phyloP scores from a whole-genome alignment of 2,888 invertebrate species.

The Tryphoninae sp. region DNA sequence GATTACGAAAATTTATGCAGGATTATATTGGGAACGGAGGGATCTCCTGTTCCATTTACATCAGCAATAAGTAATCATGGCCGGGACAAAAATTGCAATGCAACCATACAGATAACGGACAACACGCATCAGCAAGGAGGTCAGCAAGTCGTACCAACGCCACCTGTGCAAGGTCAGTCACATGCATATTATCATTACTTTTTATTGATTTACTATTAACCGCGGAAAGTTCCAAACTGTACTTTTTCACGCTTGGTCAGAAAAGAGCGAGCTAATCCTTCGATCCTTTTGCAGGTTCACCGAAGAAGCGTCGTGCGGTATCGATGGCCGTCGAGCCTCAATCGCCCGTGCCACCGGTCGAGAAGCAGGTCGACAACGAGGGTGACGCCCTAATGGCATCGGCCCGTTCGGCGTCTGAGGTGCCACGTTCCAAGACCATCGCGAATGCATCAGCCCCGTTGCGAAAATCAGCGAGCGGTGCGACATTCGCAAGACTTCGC shows the following conservation, averaged over 20 bases:
- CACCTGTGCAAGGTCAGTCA: constrained; percentile 76
- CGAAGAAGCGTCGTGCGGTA: constrained; percentile 82
- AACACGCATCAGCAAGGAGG: constrained; percentile 76
- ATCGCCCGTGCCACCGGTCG: constrained; percentile 73
- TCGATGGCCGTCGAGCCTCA: constrained; percentile 81
- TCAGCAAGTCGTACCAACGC: constrained; percentile 73
- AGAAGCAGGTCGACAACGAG: constrained; percentile 85
- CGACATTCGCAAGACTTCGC: constrained; percentile 88
- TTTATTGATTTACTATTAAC: neutral
- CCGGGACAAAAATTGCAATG: constrained; percentile 87
- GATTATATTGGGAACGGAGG: constrained; percentile 78
- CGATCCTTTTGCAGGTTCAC: constrained; percentile 77
- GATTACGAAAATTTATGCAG: constrained; percentile 84
- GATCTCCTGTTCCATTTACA: constrained; percentile 76
- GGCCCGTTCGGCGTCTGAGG: constrained; percentile 82
- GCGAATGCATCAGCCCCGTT: constrained; percentile 73
- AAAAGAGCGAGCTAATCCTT: neutral
- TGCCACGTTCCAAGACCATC: constrained; percentile 75
- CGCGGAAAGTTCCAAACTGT: neutral
- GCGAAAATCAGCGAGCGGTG: constrained; percentile 82
- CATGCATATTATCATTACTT: neutral
- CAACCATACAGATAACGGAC: constrained; percentile 83
- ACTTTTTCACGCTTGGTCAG: constrained; percentile 7
- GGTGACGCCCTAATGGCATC: constrained; percentile 84
- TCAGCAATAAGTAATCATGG: constrained; percentile 78